phyloP scores from a whole-genome alignment of 2,797 vertebrate genomes.

The Pagetopsis macropterus region DNA sequence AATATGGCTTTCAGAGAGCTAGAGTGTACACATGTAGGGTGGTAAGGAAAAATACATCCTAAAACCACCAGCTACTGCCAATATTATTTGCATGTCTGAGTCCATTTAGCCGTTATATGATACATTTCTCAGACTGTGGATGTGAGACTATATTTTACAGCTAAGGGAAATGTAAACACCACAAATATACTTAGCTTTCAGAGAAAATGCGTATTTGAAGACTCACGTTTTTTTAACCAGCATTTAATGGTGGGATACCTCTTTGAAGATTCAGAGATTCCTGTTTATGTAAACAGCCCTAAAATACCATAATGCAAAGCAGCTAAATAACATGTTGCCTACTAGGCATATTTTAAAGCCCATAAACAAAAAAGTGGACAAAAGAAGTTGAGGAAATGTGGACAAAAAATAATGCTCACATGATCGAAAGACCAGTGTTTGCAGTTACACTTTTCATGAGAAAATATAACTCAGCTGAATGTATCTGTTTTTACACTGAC shows the following conservation, averaged over 20 bases:
- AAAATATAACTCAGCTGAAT: constrained; percentile 1
- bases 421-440: not conserved
- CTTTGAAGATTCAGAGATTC: constrained; percentile 10
- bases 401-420: constrained; percentile 1
- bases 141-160: constrained; percentile 30
- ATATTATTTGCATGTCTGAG: constrained; percentile 24
- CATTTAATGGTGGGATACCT: constrained; percentile 27
- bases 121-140: constrained; percentile 14
- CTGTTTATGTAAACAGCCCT: constrained; percentile 28
- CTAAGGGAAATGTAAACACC: constrained; percentile 25
- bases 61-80: constrained; percentile 29
- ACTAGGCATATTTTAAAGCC: constrained; percentile 8
- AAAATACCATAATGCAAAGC: constrained; percentile 18
- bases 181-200: constrained; percentile 10
- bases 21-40: not conserved
- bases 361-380: not conserved
- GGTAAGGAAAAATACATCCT: constrained; percentile 26
- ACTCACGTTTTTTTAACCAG: constrained; percentile 13
- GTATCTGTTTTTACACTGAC: not conserved
- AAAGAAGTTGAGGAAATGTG: not conserved
- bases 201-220: constrained; percentile 36
- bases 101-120: constrained; percentile 43
- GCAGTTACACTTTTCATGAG: not conserved
- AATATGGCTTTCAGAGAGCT: constrained; percentile 3
- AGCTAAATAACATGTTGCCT: constrained; percentile 4